Evolutionary conservation across 2,113 vertebrate genomes (phyloP).

Genomic region (Pterocles orientalis): DNA sequence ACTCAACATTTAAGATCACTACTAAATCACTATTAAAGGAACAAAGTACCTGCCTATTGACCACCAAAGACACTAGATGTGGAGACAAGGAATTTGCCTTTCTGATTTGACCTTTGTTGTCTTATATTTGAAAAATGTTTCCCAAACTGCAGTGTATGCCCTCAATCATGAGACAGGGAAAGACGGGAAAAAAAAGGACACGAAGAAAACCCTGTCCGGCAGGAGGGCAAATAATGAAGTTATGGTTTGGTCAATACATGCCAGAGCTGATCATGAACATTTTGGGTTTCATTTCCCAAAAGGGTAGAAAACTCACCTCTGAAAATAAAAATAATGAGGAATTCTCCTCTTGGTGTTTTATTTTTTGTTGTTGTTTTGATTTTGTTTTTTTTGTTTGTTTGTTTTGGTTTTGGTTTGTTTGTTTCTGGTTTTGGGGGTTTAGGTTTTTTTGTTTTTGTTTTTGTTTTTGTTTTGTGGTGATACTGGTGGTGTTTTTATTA

Average conservation of each 20-base stretch:
- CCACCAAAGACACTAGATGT: neutral
- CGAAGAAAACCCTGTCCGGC: fast-evolving
- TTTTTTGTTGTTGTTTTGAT: neutral
- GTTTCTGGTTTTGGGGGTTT: neutral
- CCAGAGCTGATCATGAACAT: neutral
- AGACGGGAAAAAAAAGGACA: fast-evolving
- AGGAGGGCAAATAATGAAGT: neutral
- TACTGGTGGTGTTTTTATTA: neutral
- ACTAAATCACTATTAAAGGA: neutral
- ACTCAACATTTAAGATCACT: neutral
- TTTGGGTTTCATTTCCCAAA: neutral
- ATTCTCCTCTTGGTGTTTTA: neutral
- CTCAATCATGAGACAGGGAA: neutral
- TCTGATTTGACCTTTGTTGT: neutral
- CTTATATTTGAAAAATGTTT: neutral
- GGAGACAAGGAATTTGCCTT: neutral
- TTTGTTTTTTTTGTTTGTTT: too few relatives aligned
- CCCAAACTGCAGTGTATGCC: neutral
- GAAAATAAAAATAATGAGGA: neutral
- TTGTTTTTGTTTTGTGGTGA: neutral
- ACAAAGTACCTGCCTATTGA: neutral
- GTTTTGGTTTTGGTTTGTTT: too few relatives aligned
- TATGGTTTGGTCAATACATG: neutral
- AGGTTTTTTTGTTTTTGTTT: too few relatives aligned
- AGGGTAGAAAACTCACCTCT: neutral